Conservation (phyloP, 37 sponge, comb jelly and placozoan species). For the Halichondria panicea region DNA sequence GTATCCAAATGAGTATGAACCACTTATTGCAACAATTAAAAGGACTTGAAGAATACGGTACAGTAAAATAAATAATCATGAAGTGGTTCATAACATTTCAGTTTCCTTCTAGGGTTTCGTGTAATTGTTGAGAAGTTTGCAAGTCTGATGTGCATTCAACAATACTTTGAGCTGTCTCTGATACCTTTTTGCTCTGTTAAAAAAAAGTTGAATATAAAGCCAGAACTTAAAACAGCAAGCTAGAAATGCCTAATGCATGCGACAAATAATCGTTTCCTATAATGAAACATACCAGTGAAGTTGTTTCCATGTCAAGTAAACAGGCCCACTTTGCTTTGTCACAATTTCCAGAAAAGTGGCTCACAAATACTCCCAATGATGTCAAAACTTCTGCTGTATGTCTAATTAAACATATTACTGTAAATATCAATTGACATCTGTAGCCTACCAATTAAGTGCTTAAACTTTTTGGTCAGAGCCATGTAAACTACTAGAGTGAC, state of each 20-base stretch:
- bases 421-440: no score
- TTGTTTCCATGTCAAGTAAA: constrained; percentile 3
- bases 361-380: constrained; percentile 9
- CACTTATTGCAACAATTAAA: no score
- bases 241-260: neutral
- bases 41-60: no score
- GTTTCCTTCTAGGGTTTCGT: neutral
- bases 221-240: no score
- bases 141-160: neutral
- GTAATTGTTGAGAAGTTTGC: neutral
- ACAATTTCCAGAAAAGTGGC: neutral
- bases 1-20: no score
- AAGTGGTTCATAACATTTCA: no score
- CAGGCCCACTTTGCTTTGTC: constrained; percentile 10
- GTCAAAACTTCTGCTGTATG: neutral
- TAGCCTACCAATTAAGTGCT: no score
- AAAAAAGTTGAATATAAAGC: neutral
- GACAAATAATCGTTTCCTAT: neutral
- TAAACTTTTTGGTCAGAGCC: no score
- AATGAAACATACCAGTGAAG: constrained; percentile 12
- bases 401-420: no score
- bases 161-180: neutral
- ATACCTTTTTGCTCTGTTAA: neutral
- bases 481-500: no score
- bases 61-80: no score